Conservation (phyloP, 2,797 vertebrate genomes). For the Tapirus indicus region DNA sequence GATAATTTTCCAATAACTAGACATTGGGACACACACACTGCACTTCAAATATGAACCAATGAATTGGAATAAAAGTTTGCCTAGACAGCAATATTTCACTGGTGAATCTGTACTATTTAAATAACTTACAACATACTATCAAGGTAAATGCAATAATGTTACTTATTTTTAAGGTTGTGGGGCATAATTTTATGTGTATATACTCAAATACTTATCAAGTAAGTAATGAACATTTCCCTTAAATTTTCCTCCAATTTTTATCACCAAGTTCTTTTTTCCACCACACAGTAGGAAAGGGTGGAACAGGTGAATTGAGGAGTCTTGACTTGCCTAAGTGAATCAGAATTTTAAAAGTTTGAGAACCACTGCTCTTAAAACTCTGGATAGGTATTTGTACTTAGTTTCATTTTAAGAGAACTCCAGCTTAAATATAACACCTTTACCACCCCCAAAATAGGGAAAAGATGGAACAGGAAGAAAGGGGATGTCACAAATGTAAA, state of each 20-base stretch:
- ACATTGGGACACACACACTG: not conserved
- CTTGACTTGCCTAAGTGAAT: not conserved
- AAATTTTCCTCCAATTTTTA: constrained; percentile 51
- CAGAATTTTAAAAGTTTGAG: not conserved
- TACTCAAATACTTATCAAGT: not conserved
- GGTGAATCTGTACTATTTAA: constrained; percentile 26
- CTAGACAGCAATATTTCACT: not conserved
- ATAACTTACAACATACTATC: not conserved
- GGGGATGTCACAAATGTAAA: not conserved
- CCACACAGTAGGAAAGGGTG: constrained; percentile 5
- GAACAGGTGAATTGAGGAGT: not conserved
- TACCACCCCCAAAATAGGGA: not conserved
- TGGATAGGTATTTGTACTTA: not conserved
- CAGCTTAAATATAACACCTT: not conserved
- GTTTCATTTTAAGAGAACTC: constrained; percentile 9
- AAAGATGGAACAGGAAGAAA: not conserved
- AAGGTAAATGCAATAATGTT: constrained; percentile 26
- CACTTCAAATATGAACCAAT: constrained; percentile 17
- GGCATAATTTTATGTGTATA: not conserved
- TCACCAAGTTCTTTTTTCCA: constrained; percentile 21
- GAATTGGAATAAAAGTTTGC: constrained; percentile 14
- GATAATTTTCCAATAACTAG: not conserved
- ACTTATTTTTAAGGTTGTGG: constrained; percentile 46
- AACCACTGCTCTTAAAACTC: not conserved
- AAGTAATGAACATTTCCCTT: constrained; percentile 6